Conservation (phyloP, 2,888 invertebrate species). For the Fragum sueziense region DNA sequence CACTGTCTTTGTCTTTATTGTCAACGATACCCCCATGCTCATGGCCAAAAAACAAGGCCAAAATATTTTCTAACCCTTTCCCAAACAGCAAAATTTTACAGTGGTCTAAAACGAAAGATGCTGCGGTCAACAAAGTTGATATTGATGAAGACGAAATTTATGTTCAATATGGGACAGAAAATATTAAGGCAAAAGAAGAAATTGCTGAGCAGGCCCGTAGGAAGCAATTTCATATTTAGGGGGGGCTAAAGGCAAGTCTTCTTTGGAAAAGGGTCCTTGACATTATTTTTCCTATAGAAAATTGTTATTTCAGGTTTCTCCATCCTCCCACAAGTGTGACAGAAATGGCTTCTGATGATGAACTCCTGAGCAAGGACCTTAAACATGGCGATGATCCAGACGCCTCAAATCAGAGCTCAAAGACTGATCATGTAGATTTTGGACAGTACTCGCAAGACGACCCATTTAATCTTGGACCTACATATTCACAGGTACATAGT, state of each 20-base stretch:
- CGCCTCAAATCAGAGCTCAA: constrained; percentile 47
- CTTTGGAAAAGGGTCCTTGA: not conserved
- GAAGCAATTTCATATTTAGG: not conserved
- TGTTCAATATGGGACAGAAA: not conserved
- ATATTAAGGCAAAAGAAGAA: not conserved
- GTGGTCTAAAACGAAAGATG: too few species aligned
- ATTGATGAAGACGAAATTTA: not conserved
- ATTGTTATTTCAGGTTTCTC: not conserved
- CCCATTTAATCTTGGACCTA: constrained; percentile 27
- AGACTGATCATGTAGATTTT: constrained; percentile 39
- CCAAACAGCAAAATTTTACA: too few species aligned
- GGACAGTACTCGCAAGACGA: constrained; percentile 48
- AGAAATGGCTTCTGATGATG: constrained; percentile 56
- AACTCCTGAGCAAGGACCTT: constrained; percentile 33
- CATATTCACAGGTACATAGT: constrained; percentile 8
- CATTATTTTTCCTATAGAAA: too few species aligned
- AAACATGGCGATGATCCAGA: constrained; percentile 33
- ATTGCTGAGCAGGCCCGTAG: not conserved
- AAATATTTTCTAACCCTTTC: too few species aligned
- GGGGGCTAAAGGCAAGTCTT: not conserved
- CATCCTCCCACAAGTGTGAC: not conserved
- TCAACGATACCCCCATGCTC: too few species aligned
- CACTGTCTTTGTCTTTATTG: too few species aligned
- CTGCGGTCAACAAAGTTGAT: too few species aligned
- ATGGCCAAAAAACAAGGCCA: too few species aligned